Percentiles rank a stretch among this genome's conserved stretches.
Evolutionary conservation across 2,797 vertebrate genomes (phyloP).

Genomic region (Loriculus beryllinus): DNA sequence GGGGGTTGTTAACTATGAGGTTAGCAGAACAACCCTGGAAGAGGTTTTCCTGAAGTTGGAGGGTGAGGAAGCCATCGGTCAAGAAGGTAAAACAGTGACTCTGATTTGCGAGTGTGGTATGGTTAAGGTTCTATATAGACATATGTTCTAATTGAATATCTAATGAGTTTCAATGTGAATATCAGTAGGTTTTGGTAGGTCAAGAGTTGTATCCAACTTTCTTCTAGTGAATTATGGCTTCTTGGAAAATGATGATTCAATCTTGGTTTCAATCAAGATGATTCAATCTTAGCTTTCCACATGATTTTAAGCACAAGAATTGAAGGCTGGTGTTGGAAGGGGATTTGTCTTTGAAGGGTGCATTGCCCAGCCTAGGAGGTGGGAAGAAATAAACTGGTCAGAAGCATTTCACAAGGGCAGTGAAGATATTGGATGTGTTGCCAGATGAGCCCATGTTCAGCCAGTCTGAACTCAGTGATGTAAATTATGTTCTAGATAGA

Average conservation of each 20-base stretch:
- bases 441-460: background rate
- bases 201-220: background rate
- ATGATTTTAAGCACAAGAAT: background rate
- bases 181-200: background rate
- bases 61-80: slow-evolving; percentile 74
- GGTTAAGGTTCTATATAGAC: background rate
- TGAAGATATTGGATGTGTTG: background rate
- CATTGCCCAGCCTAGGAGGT: background rate
- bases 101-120: fast-evolving
- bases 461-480: background rate
- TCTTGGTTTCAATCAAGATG: background rate
- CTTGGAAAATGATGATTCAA: background rate
- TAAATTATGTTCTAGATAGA: background rate
- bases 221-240: background rate
- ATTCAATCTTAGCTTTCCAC: background rate
- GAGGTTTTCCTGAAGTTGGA: slow-evolving; percentile 88
- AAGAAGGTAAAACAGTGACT: slow-evolving; percentile 74
- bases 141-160: background rate
- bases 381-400: background rate
- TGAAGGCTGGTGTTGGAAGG: background rate
- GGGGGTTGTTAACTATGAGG: slow-evolving; percentile 81
- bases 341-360: background rate
- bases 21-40: slow-evolving; percentile 87
- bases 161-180: background rate
- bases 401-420: background rate